Evolutionary conservation across 30 jellyfish, hydroid and myxozoan species (phyloP).

Genomic region (Catostylus mosaicus): DNA sequence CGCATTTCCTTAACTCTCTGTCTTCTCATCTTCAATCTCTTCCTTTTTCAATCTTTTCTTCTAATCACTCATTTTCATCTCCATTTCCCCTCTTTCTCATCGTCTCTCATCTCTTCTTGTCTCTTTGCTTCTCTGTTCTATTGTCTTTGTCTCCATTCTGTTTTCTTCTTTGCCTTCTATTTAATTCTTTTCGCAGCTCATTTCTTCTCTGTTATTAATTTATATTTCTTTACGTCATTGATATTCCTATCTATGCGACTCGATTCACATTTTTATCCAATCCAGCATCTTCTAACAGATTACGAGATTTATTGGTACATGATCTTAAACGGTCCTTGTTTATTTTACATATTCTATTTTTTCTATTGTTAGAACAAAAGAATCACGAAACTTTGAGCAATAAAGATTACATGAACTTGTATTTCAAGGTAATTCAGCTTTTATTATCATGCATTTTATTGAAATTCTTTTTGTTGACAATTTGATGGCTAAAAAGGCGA

Average conservation of each 20-base stretch:
- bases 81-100: background rate
- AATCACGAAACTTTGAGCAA: slow-evolving; percentile 70
- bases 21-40: background rate
- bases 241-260: no score
- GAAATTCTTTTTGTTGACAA: no score
- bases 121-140: background rate
- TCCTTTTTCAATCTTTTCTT: background rate
- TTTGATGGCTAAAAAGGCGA: no score
- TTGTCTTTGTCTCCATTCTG: background rate
- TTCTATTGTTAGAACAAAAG: slow-evolving; percentile 70
- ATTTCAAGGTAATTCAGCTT: slow-evolving; percentile 88
- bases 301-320: no score
- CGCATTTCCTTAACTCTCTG: background rate
- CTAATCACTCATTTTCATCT: background rate
- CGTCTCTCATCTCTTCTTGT: background rate
- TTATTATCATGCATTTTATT: no score
- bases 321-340: background rate
- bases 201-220: background rate
- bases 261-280: no score
- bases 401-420: slow-evolving; percentile 90
- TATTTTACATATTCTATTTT: background rate
- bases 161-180: background rate
- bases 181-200: background rate
- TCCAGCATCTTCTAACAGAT: background rate
- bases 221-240: no score